phyloP scores from a whole-genome alignment of 1,140 invertebrate species.

The Ips typographus region DNA sequence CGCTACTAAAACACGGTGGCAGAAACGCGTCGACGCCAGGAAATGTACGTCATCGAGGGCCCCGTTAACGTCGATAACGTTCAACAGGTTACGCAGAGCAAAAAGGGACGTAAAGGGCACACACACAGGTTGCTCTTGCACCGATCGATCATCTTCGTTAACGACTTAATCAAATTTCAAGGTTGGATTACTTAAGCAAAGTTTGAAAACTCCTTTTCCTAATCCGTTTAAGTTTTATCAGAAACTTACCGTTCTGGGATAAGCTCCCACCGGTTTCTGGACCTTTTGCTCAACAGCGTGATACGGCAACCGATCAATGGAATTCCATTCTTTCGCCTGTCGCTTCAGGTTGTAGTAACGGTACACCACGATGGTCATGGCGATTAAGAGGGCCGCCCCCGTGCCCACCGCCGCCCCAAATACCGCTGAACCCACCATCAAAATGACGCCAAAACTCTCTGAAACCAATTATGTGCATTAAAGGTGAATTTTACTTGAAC shows the following conservation, averaged over 20 bases:
- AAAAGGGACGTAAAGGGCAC: neutral
- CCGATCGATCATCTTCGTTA: constrained; percentile 6
- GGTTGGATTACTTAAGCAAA: neutral
- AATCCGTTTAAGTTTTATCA: too few species aligned
- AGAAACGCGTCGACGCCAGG: constrained; percentile 19
- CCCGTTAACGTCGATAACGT: constrained; percentile 24
- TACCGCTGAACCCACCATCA: constrained; percentile 62
- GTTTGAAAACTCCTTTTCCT: too few species aligned
- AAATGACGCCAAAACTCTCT: neutral
- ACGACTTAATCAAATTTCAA: neutral
- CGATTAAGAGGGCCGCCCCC: constrained; percentile 62
- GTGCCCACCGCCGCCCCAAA: constrained; percentile 66
- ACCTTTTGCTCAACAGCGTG: constrained; percentile 35
- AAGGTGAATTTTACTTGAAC: neutral
- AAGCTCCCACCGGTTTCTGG: constrained; percentile 39
- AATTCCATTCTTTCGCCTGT: constrained; percentile 59
- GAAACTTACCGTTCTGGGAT: constrained; percentile 43
- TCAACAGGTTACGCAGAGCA: constrained; percentile 25
- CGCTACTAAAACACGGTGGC: constrained; percentile 13
- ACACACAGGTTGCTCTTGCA: neutral
- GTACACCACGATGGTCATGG: constrained; percentile 66
- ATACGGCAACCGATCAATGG: constrained; percentile 56
- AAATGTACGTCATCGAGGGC: constrained; percentile 16
- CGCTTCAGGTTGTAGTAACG: constrained; percentile 61
- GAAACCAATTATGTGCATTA: neutral